Percentiles rank a stretch among this genome's conserved stretches.
Conservation (phyloP, 2,797 vertebrate genomes). For the Myripristis murdjan region DNA sequence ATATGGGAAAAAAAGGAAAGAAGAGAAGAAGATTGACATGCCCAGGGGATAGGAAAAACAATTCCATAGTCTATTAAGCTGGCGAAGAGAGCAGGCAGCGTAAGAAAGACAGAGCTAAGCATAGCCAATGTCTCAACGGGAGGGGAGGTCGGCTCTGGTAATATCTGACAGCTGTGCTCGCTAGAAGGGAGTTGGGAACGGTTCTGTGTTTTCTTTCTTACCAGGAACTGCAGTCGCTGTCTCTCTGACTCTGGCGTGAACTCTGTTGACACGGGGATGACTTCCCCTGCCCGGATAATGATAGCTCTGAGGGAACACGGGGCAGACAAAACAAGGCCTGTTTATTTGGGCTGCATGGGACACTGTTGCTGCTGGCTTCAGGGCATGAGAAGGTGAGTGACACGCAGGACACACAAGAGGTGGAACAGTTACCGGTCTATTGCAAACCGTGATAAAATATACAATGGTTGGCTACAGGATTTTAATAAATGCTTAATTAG, state of each 20-base stretch:
- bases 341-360: slow-evolving; percentile 27
- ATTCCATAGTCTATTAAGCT: slow-evolving; percentile 60
- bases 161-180: slow-evolving; percentile 65
- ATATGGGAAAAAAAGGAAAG: slow-evolving; percentile 30
- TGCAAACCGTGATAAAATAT: too few relatives aligned
- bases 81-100: slow-evolving; percentile 44
- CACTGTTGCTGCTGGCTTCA: slow-evolving; percentile 15
- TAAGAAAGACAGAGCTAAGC: slow-evolving; percentile 49
- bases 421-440: too few relatives aligned
- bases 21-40: slow-evolving; percentile 41
- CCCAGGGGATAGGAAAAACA: slow-evolving; percentile 65
- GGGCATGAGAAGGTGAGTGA: not conserved
- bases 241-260: slow-evolving; percentile 98
- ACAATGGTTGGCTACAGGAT: too few relatives aligned
- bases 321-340: slow-evolving; percentile 43
- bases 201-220: slow-evolving; percentile 75
- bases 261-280: slow-evolving; percentile 96
- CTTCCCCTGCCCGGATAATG: slow-evolving; percentile 93
- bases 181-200: slow-evolving; percentile 24
- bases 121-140: slow-evolving; percentile 48
- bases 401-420: too few relatives aligned
- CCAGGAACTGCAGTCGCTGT: slow-evolving; percentile 97
- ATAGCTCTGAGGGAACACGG: slow-evolving; percentile 88
- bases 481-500: too few relatives aligned
- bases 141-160: slow-evolving; percentile 56